Evolutionary conservation across 2,888 invertebrate genomes (phyloP), one percentile per base, ranked within the genome.

Genomic region (Mycalesis mineus): DNA sequence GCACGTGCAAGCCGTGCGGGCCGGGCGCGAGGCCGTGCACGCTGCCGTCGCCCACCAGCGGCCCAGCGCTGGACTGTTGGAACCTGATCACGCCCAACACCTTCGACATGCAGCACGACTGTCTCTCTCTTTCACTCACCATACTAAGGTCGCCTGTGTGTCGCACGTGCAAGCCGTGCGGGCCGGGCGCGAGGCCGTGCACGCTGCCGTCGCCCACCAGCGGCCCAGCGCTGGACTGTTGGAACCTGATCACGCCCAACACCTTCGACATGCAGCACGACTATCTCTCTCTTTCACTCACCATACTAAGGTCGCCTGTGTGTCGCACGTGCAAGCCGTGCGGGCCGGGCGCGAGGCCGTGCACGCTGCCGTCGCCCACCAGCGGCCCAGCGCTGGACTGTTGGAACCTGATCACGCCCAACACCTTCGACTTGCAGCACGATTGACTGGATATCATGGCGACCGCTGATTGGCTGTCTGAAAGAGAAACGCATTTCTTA

Each of bases 251-350:
- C 13, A 97, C 94, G 0, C 97, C 97, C 71, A 93, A 87, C 3
- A 95, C 85, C 0, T 76, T 61, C 0, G 69, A n/a, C n/a, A n/a
- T n/a, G n/a, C n/a, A n/a, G n/a, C n/a, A n/a, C n/a, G n/a, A n/a
- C n/a, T n/a, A n/a, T n/a, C n/a, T n/a, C n/a, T n/a, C n/a, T 40
- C 15, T 14, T 11, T 2, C 22, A 17, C 80, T 55, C 76, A 84
- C 64, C 95, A 95, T 33, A 91, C 97, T 97, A 59, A 96, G 93
- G 74, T 98, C 98, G 0, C 98, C 98, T 72, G 95, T 95, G 78
- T 96, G 95, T 71, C 97, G 97, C 36, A 98, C 93, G 73, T 98
- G 98, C 75, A 98, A 94, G 0, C 96, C 97, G 73, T 97, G 96
- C 0, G 52, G 37, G 0, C 89, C 89, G 0, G 79, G 91, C 0